Base-by-base conservation (phyloP, 2,113 vertebrate species). In the Cyanoderma ruficeps region DNA sequence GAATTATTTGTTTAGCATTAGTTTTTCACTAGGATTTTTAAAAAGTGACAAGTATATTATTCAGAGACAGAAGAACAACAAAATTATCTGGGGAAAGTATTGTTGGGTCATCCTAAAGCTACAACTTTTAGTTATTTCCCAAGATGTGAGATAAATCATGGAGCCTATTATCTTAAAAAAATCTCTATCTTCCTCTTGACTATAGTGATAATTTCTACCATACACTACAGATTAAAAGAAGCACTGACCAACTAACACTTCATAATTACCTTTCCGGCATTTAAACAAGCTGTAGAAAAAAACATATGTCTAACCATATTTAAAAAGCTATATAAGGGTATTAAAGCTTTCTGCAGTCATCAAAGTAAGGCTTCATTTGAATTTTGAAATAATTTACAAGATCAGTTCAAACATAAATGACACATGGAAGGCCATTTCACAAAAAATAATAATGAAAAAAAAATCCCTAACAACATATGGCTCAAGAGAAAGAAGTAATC, bases 221-320 rank as follows among this genome's bases (percentile, higher is more conserved):
- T 86, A 95, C 1, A 1, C 23, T 8, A 3, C 50, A 90, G 84
- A 81, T 94, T 93, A 90, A 91, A 94, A 82, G 75, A 91, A 63
- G 44, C 55, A 83, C 31, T 91, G 86, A 86, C 82, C 50, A 94
- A 89, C 84, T 93, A 93, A 86, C 93, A 91, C 82, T 91, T 96
- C 87, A 88, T 95, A 95, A 96, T 96, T 96, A 96, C 91, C 84
- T 93, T 85, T 90, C 82, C 94, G 90, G 59, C 75, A 74, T 91
- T 95, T 93, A 93, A 93, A 87, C 59, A 96, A 83, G 39, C 67
- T 94, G 64, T 70, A 90, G 90, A 55, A 96, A 94, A 89, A 90
- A 77, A 0, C 64, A 55, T 55, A 67, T 79, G 84, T 87, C 67
- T 85, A 56, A 79, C 13, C 23, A 47, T 85, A 96, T 91, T 94